Evolutionary conservation across 2,113 vertebrate species (phyloP).

Genomic region (Macaca fascicularis): DNA sequence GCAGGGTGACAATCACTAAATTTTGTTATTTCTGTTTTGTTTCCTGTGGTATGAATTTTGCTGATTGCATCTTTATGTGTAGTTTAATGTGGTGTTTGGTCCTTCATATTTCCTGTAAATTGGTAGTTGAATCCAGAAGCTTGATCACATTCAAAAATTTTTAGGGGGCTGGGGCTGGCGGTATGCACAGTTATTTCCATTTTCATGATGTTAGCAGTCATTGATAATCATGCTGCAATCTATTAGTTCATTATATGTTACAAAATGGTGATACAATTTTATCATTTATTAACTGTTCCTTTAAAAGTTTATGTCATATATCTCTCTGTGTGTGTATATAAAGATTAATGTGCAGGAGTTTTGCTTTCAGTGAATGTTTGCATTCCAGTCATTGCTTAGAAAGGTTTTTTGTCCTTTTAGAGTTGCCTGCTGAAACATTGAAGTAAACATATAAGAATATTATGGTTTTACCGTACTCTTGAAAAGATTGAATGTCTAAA

Average conservation of each 20-base stretch:
- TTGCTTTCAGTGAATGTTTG: conserved; percentile 54
- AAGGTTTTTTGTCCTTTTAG: conserved; percentile 66
- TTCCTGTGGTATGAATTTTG: not conserved
- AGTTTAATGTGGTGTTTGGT: not conserved
- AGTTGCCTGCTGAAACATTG: conserved; percentile 55
- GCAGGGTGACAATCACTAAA: not conserved
- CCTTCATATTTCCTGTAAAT: not conserved
- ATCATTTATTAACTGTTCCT: conserved; percentile 38
- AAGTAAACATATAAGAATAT: conserved; percentile 74
- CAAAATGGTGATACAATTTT: conserved; percentile 17
- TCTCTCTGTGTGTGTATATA: not conserved
- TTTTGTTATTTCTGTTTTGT: not conserved
- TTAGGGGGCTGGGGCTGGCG: not conserved
- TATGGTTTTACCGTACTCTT: conserved; percentile 62
- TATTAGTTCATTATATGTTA: conserved; percentile 12
- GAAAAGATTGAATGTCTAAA: conserved; percentile 51
- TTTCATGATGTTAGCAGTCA: not conserved
- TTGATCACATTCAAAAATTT: not conserved
- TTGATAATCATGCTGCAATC: not conserved
- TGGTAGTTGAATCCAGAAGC: not conserved
- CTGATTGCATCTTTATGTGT: not conserved
- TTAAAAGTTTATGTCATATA: not conserved
- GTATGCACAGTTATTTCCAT: not conserved
- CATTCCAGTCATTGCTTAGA: conserved; percentile 55
- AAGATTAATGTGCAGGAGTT: conserved; percentile 46